A percentile compares a stretch with the other conserved stretches of the same genome.
Evolutionary conservation across 1,140 invertebrate species (phyloP).

Genomic region (Pomacea maculata): DNA sequence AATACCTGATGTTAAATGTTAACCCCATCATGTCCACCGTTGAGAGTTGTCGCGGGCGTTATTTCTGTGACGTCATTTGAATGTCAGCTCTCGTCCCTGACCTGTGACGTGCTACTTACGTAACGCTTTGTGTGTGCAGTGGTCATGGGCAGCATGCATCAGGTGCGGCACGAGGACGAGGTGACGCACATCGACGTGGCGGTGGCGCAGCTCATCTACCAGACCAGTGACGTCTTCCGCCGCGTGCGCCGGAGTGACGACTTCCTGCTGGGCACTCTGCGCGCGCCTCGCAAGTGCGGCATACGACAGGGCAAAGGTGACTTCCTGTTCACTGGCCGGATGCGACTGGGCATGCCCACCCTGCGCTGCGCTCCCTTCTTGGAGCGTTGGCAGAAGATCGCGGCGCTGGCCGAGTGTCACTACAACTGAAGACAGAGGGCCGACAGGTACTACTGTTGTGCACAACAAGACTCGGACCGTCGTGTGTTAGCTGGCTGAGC

Average conservation of each 20-base stretch:
- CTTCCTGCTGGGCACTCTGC: constrained; percentile 50
- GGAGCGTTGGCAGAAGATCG: constrained; percentile 75
- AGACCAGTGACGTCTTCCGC: constrained; percentile 30
- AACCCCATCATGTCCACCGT: background rate
- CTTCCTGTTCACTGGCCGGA: constrained; percentile 81
- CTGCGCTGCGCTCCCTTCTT: constrained; percentile 78
- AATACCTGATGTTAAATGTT: background rate
- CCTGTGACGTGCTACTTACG: too few species aligned
- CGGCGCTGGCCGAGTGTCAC: constrained; percentile 68
- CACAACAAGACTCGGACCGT: too few species aligned
- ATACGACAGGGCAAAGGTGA: constrained; percentile 77
- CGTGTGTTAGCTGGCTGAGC: too few species aligned
- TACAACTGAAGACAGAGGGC: constrained; percentile 67
- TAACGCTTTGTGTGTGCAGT: constrained; percentile 38
- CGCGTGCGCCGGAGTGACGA: constrained; percentile 23
- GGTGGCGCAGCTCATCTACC: constrained; percentile 44
- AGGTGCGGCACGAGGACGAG: constrained; percentile 29
- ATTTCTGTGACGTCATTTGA: background rate
- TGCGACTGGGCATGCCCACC: constrained; percentile 76
- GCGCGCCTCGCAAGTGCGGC: constrained; percentile 75
- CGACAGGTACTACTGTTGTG: too few species aligned
- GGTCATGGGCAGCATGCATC: constrained; percentile 43
- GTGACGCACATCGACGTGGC: constrained; percentile 39
- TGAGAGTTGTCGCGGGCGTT: background rate
- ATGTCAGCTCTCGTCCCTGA: too few species aligned